Conservation (phyloP, 1,140 invertebrate genomes). For the Drosophila kepulauana region DNA sequence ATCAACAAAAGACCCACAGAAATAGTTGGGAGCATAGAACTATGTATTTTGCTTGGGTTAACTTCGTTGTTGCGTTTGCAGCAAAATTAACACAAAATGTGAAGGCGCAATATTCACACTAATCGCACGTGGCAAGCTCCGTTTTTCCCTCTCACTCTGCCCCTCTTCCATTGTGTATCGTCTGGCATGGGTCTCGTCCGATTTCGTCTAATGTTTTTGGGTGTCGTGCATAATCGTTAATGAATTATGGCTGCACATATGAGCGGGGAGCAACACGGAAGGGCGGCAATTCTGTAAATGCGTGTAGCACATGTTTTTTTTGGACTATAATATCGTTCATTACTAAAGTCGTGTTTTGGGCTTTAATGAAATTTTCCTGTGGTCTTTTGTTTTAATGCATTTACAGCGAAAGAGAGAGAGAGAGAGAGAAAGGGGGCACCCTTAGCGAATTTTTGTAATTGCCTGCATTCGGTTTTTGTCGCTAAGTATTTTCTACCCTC, state of each 20-base stretch:
- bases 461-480: slow-evolving; percentile 68
- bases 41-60: slow-evolving; percentile 23
- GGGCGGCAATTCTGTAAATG: slow-evolving; percentile 38
- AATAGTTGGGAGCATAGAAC: background rate
- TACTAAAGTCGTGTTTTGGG: slow-evolving; percentile 9
- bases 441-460: slow-evolving; percentile 55
- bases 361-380: slow-evolving; percentile 74
- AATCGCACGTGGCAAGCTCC: slow-evolving; percentile 45
- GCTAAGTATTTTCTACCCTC: slow-evolving; percentile 61
- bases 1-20: slow-evolving; percentile 6
- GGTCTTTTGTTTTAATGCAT: slow-evolving; percentile 78
- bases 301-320: slow-evolving; percentile 75
- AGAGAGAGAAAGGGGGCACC: background rate
- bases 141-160: background rate
- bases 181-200: background rate
- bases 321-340: slow-evolving; percentile 7
- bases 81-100: slow-evolving; percentile 68
- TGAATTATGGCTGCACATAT: slow-evolving; percentile 66
- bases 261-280: background rate
- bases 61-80: slow-evolving; percentile 27
- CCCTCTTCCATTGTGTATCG: background rate
- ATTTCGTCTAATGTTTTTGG: slow-evolving; percentile 51
- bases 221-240: slow-evolving; percentile 80
- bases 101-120: slow-evolving; percentile 60
- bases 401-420: background rate